These are phyloP conservation scores for Paedocypris sp. DNA, from an alignment of 2,113 vertebrate genomes.

Conservation along the genomic window DNA sequence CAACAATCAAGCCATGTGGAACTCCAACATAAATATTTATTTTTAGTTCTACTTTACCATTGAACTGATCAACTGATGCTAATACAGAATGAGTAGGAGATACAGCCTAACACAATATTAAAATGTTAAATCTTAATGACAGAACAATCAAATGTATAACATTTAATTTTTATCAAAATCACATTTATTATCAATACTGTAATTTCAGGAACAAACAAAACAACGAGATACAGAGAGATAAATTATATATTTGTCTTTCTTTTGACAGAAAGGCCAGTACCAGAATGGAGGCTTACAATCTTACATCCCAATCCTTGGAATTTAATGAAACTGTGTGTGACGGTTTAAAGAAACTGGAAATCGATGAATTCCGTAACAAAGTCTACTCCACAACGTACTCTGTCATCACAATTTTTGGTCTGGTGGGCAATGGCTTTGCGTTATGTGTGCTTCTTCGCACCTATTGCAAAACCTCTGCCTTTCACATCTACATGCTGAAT, in stretches of 20 bases:
- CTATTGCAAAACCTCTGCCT: constrained; percentile 66
- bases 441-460: constrained; percentile 73
- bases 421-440: constrained; percentile 78
- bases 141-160: too few relatives aligned
- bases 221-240: neutral
- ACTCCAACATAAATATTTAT: too few relatives aligned
- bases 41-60: too few relatives aligned
- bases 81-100: too few relatives aligned
- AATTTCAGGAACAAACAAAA: neutral
- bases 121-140: too few relatives aligned
- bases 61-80: too few relatives aligned
- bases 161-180: too few relatives aligned
- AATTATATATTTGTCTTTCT: neutral
- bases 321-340: constrained; percentile 21
- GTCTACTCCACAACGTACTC: constrained; percentile 84
- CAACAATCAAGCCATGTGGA: too few relatives aligned
- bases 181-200: neutral
- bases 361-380: constrained; percentile 84
- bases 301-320: neutral
- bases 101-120: too few relatives aligned
- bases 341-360: too few relatives aligned
- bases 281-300: neutral
- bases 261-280: neutral
- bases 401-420: constrained; percentile 74
- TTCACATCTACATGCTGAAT: constrained; percentile 90